These are phyloP conservation scores for Lytechinus variegatus DNA, from an alignment of 35 echinoderm and acorn worm genomes.

Conservation along the genomic window DNA sequence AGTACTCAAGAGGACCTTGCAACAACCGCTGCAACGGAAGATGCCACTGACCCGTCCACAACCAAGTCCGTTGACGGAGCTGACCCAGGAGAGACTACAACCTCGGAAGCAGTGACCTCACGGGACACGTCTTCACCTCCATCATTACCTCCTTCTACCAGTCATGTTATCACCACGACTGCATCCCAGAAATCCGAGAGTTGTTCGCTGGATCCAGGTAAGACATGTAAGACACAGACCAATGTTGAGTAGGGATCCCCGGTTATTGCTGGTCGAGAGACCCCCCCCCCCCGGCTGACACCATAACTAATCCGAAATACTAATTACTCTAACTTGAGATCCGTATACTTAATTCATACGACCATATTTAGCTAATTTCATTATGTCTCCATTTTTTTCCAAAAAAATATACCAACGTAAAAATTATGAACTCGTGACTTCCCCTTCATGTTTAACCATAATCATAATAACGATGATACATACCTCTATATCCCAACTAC, in stretches of 20 bases:
- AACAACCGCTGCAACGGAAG: background rate
- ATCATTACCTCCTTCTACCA: background rate
- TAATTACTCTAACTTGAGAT: too few species aligned
- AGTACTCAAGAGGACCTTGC: background rate
- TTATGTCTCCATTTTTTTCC: too few species aligned
- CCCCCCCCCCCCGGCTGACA: background rate
- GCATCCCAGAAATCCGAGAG: background rate
- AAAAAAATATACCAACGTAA: too few species aligned
- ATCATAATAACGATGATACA: too few species aligned
- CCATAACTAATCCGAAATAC: too few species aligned
- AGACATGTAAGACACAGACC: background rate
- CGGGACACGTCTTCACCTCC: background rate
- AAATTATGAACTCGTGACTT: too few species aligned
- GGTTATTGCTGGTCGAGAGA: too few species aligned
- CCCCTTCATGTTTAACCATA: too few species aligned
- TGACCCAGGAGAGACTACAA: background rate
- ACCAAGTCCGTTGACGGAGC: background rate
- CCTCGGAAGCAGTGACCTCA: background rate
- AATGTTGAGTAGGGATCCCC: too few species aligned
- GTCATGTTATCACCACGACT: background rate
- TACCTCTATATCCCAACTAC: too few species aligned
- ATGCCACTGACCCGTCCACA: background rate
- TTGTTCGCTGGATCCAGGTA: background rate
- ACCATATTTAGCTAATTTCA: too few species aligned
- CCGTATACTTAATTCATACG: too few species aligned